Evolutionary conservation across 92 coral and sea anemone species (phyloP).

Genomic region (Galaxea fascicularis): DNA sequence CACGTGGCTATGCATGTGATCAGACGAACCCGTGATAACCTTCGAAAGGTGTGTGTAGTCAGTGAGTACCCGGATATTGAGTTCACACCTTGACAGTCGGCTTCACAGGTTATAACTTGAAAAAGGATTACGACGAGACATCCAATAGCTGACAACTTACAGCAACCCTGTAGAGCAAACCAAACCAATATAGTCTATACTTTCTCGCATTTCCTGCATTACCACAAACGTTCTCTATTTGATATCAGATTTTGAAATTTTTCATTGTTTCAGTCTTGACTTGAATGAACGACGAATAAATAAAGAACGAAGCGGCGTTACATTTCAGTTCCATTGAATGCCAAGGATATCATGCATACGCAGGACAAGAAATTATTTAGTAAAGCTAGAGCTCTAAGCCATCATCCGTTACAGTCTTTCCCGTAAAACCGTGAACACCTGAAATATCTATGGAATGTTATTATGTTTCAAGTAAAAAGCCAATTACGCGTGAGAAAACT

Average conservation of each 20-base stretch:
- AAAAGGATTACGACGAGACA: background rate
- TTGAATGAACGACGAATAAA: too few relatives aligned
- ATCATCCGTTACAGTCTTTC: too few relatives aligned
- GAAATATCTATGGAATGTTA: too few relatives aligned
- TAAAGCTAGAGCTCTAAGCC: too few relatives aligned
- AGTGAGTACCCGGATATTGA: slow-evolving; percentile 63
- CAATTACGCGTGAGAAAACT: too few relatives aligned
- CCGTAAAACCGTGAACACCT: too few relatives aligned
- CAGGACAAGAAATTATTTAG: too few relatives aligned
- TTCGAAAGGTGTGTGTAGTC: slow-evolving; percentile 52
- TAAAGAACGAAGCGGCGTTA: too few relatives aligned
- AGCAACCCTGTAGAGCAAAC: background rate
- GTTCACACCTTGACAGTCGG: slow-evolving; percentile 51
- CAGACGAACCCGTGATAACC: slow-evolving; percentile 36
- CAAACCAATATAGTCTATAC: background rate
- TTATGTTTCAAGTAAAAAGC: too few relatives aligned
- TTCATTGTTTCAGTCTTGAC: too few relatives aligned
- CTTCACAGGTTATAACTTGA: slow-evolving; percentile 5
- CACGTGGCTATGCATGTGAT: slow-evolving; percentile 68
- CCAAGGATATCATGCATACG: too few relatives aligned
- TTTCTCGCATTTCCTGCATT: background rate
- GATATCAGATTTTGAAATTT: background rate
- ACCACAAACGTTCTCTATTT: background rate
- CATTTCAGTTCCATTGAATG: too few relatives aligned
- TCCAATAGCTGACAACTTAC: background rate